phyloP scores from a whole-genome alignment of 2,888 invertebrate species.

The Cryptus viduatorius region DNA sequence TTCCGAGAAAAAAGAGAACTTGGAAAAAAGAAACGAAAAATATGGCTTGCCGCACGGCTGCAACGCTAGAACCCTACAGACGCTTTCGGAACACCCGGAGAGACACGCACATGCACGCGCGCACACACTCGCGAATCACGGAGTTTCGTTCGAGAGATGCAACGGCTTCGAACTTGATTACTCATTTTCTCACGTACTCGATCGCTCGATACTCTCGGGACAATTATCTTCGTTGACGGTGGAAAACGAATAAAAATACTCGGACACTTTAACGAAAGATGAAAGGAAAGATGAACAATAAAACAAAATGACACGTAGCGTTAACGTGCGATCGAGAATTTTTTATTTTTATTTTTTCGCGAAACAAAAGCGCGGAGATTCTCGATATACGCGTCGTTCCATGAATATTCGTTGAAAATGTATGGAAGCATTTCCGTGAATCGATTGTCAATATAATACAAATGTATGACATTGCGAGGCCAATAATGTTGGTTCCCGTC shows the following conservation, averaged over 20 bases:
- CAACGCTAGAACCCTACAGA: neutral
- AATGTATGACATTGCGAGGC: neutral
- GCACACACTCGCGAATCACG: neutral
- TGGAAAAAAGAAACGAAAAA: slow-evolving; percentile 20
- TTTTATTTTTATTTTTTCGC: neutral
- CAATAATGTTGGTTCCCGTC: neutral
- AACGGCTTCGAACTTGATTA: slow-evolving; percentile 27
- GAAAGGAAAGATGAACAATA: slow-evolving; percentile 5
- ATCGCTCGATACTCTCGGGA: neutral
- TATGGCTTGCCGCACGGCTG: slow-evolving; percentile 22
- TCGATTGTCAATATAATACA: slow-evolving; percentile 14
- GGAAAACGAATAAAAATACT: slow-evolving; percentile 6
- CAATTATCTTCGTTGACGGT: slow-evolving; percentile 4
- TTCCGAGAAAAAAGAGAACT: neutral
- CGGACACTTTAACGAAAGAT: slow-evolving; percentile 4
- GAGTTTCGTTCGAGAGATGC: neutral
- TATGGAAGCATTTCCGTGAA: slow-evolving; percentile 18
- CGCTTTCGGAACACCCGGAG: neutral
- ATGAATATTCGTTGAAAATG: neutral
- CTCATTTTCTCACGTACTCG: slow-evolving; percentile 21
- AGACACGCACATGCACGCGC: neutral
- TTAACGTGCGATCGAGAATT: neutral
- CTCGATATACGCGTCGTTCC: neutral
- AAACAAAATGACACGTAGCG: neutral
- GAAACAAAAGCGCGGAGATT: neutral